Conservation (phyloP, 2,797 vertebrate genomes). For the Acropternis orthonyx region DNA sequence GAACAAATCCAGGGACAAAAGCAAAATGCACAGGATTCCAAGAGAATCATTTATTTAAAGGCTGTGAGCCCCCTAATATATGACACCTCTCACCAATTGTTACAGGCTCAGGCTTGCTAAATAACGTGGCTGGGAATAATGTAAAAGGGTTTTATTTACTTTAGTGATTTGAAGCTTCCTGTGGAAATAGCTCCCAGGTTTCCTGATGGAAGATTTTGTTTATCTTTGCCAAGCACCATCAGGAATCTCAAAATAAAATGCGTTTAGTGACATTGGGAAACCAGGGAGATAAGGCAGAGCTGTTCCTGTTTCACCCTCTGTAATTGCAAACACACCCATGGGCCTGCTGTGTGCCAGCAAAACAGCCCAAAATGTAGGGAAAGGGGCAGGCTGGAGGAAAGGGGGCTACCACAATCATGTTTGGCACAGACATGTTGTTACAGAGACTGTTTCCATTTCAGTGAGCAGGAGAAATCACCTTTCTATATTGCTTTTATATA, state of each 20-base stretch:
- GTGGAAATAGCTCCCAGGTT: slow-evolving; percentile 97
- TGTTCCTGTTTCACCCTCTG: slow-evolving; percentile 90
- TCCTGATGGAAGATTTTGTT: slow-evolving; percentile 99
- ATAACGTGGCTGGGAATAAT: slow-evolving; percentile 78
- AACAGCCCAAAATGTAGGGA: slow-evolving; percentile 61
- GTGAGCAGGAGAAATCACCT: background rate
- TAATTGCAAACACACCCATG: slow-evolving; percentile 81
- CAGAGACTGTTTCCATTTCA: background rate
- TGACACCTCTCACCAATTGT: slow-evolving; percentile 78
- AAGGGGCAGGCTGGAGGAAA: slow-evolving; percentile 40
- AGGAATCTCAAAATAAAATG: slow-evolving; percentile 98
- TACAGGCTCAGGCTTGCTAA: slow-evolving; percentile 57
- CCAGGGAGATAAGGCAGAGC: slow-evolving; percentile 87
- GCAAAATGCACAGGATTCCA: background rate
- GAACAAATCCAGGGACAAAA: background rate
- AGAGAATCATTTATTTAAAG: slow-evolving; percentile 26
- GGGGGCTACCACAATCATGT: background rate
- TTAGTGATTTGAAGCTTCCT: slow-evolving; percentile 99
- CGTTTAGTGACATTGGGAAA: slow-evolving; percentile 85
- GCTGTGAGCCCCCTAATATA: background rate
- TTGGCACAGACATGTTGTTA: background rate
- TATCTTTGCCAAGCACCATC: slow-evolving; percentile 99
- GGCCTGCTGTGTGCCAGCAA: slow-evolving; percentile 78
- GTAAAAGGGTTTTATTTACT: slow-evolving; percentile 91
- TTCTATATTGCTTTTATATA: background rate